Evolutionary conservation across 2,888 invertebrate genomes (phyloP).

Genomic region (Adineta ricciae): DNA sequence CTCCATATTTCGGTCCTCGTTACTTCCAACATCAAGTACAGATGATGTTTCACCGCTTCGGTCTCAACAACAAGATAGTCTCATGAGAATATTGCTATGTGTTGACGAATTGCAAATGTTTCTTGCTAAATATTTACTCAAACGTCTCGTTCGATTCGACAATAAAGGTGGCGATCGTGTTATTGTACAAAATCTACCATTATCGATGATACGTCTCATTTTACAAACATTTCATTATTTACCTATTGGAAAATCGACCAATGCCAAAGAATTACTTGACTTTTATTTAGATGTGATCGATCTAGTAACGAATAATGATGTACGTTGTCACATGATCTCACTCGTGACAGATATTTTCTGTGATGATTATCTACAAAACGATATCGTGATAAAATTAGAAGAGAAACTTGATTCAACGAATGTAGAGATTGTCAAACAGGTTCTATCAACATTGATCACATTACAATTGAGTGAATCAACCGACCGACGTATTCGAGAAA

Average conservation of each 20-base stretch:
- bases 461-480: background rate
- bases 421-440: background rate
- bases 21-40: background rate
- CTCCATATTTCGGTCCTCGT: background rate
- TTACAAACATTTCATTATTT: conserved; percentile 16
- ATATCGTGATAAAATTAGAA: background rate
- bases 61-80: background rate
- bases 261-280: background rate
- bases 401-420: background rate
- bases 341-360: background rate
- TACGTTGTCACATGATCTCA: background rate
- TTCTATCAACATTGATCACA: background rate
- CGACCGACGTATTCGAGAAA: background rate
- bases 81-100: background rate
- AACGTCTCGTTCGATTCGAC: background rate
- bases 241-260: background rate
- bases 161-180: background rate
- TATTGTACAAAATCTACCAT: background rate
- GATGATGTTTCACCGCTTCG: background rate
- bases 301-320: background rate
- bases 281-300: background rate
- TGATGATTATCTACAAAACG: background rate
- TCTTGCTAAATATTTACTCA: background rate
- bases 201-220: background rate
- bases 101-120: background rate